phyloP scores from a whole-genome alignment of 1,140 invertebrate species.

The Pantala flavescens region DNA sequence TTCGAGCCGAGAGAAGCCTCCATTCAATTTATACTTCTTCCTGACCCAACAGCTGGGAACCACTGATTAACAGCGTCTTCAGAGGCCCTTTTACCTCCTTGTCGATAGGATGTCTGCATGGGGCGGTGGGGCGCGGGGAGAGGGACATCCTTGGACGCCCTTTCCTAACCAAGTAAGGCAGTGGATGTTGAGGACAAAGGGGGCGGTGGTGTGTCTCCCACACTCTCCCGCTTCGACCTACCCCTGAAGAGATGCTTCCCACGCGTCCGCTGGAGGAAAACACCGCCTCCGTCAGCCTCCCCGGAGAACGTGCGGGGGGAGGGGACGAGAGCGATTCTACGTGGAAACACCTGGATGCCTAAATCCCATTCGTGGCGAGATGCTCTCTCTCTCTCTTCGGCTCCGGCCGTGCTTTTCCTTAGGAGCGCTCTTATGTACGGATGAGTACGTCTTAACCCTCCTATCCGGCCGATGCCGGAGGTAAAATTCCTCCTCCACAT shows the following conservation, averaged over 20 bases:
- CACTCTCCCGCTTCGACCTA: neutral
- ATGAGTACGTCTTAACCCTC: no score
- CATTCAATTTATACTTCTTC: no score
- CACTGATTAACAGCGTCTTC: no score
- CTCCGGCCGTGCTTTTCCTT: no score
- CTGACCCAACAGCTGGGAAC: no score
- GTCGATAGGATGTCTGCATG: neutral
- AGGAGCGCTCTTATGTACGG: no score
- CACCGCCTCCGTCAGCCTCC: neutral
- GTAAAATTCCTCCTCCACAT: no score
- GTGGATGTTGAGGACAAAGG: neutral
- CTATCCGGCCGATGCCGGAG: no score
- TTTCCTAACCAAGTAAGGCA: neutral
- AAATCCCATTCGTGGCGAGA: neutral
- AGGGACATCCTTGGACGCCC: neutral
- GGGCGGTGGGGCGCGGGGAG: neutral
- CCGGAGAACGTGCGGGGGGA: neutral
- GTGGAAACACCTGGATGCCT: neutral
- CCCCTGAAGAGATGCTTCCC: neutral
- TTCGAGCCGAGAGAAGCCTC: no score
- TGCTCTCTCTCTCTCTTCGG: neutral
- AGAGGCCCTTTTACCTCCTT: no score
- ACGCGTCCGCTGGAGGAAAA: neutral
- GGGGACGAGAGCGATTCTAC: neutral
- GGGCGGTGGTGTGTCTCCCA: neutral